Evolutionary conservation across 2,797 vertebrate genomes (phyloP), one percentile per base, ranked within the genome.

Genomic region (Hemitrygon akajei): DNA sequence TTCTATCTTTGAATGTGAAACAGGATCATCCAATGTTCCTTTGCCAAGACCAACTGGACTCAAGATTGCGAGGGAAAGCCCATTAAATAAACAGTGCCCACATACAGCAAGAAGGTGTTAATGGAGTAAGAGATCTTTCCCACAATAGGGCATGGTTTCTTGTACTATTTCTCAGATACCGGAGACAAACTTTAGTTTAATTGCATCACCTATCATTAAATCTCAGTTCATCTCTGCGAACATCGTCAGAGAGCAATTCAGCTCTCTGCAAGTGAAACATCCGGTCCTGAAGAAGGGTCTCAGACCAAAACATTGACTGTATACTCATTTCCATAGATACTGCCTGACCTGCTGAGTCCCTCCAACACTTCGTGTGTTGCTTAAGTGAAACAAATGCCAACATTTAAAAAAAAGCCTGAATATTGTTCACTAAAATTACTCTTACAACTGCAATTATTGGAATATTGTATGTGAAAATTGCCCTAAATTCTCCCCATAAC

Each of bases 1-100:
- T 76, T 93, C 73, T 27, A 93, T 22, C 71, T 75, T 76, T 18
- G 71, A 75, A 71, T 93, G 40, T 56, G 56, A 93, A 93, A 73
- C 71, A 76, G 40, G 84, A 40, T 89, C 80, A 37, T 93, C 82
- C 75, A 93, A 93, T 80, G 60, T 37, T 93, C 47, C 40, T 71
- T 84, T 34, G 47, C 82, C 82, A 94, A 86, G 75, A 77, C 47
- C 63, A 94, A 89, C n/a, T 69, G 75, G 34, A 77, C 73, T 66
- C 47, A 94, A 79, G n/a, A 91, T 34, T 63, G 92, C 47, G 4
- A 30, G 87, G 93, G 66, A 93, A 94, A 75, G 60, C 84, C 93
- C 79, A 69, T 87, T 79, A 27, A 92, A 92, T 63, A 75, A 93
- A 93, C 91, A 93, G 11, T n/a, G 40, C 71, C 20, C 91, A 76